Evolutionary conservation across 1,140 invertebrate genomes (phyloP), one percentile per base, ranked within the genome.

Genomic region (Dendrolimus punctatus): DNA sequence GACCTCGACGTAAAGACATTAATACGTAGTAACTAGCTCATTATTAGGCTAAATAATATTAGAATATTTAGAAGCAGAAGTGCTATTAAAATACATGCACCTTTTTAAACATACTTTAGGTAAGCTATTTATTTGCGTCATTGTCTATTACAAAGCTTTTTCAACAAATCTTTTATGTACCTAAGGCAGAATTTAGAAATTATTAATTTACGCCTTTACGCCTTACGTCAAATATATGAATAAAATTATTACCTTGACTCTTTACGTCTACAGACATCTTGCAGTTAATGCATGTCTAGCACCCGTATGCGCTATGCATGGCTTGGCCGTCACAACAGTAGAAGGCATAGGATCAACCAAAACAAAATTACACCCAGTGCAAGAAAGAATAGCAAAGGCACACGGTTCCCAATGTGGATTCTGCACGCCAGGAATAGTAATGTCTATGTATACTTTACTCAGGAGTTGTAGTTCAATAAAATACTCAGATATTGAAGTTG

Each of bases 371-470:
- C 95, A 97, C 86, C 93, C 95, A 1, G 92, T 94, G 5, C 95
- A 97, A 88, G 94, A 97, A 76, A 88, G 95, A 61, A 91, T 98
- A 45, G 95, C 95, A 0, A 94, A 94, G 87, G 90, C 94, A 4
- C 95, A 97, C 71, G 96, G 96, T 0, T 95, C 95, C 0, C 96
- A 97, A 86, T 97, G 96, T 75, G 95, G 95, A 5, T 97, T 96
- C 78, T 97, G 95, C 64, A 96, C 95, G 5, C 95, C 96, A 4
- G 95, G 95, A 8, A 96, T 97, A 51, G 95, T 98, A 0, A 97
- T 98, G 96, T 97, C 95, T 4, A 97, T 97, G 96, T 97, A 97
- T 66, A 90, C 94, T 0, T 80, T 97, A 23, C 76, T 97, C 0
- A 87, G 95, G 59, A 93, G 90, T 55, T 84, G 79, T 8, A 83